Conservation (phyloP, 1,140 invertebrate species). For the Trichonephila clavata region DNA sequence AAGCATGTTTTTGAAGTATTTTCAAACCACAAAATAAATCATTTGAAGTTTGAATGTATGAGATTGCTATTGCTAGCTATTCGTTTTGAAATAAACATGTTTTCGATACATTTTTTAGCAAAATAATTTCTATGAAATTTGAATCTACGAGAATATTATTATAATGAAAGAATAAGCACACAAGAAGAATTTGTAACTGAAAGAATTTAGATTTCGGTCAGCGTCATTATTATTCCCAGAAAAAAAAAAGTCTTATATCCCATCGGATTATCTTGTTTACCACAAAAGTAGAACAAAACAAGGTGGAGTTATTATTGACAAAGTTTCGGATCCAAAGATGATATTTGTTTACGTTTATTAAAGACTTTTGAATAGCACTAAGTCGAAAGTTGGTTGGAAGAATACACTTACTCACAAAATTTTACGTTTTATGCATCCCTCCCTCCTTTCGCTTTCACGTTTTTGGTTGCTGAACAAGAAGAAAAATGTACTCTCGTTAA, state of each 20-base stretch:
- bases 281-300: slow-evolving; percentile 39
- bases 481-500: slow-evolving; percentile 52
- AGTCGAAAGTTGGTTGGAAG: not conserved
- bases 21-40: too few species aligned
- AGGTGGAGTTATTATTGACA: slow-evolving; percentile 38
- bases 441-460: slow-evolving; percentile 23
- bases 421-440: not conserved
- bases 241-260: slow-evolving; percentile 8
- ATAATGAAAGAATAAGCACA: not conserved
- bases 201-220: not conserved
- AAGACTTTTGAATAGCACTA: slow-evolving; percentile 3
- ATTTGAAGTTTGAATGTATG: too few species aligned
- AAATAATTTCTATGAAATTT: not conserved
- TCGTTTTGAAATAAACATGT: not conserved
- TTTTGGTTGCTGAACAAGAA: not conserved
- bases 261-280: slow-evolving; percentile 65
- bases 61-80: too few species aligned
- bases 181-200: not conserved
- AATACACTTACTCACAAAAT: not conserved
- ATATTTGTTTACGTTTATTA: slow-evolving; percentile 64
- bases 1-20: too few species aligned
- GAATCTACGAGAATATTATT: not conserved
- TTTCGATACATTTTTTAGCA: not conserved
- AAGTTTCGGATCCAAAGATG: slow-evolving; percentile 50
- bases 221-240: slow-evolving; percentile 18